Percentiles rank a stretch among this genome's conserved stretches.
These are phyloP conservation scores for Trilocha varians DNA, from an alignment of 2,888 invertebrate species.

Conservation along the genomic window DNA sequence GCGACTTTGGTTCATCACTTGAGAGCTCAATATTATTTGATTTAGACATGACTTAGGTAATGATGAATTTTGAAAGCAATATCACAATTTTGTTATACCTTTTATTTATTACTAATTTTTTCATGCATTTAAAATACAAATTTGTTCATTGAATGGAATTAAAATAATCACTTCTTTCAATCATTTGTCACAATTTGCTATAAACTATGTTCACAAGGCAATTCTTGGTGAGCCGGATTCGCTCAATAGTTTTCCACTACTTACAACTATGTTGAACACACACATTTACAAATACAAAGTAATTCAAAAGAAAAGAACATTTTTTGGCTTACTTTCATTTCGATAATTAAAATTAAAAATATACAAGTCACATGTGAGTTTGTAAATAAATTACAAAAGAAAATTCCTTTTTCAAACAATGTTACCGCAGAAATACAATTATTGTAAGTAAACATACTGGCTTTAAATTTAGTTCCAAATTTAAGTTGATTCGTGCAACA, in stretches of 20 bases:
- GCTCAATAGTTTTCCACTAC: conserved; percentile 51
- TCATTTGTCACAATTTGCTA: conserved; percentile 40
- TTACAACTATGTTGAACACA: conserved; percentile 62
- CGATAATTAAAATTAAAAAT: conserved; percentile 5
- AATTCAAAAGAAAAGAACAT: conserved; percentile 40
- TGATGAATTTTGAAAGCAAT: conserved; percentile 17
- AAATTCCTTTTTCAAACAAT: no score
- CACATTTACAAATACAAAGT: conserved; percentile 45
- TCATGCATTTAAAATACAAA: conserved; percentile 31
- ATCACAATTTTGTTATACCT: conserved; percentile 19
- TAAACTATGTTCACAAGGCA: conserved; percentile 42
- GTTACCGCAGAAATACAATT: no score
- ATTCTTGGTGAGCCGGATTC: conserved; percentile 30
- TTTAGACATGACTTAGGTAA: no score
- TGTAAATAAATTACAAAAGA: conserved; percentile 6
- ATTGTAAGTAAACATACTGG: background rate
- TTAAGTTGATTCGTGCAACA: background rate
- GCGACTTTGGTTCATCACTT: no score
- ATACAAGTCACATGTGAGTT: conserved; percentile 3
- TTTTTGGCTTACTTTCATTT: conserved; percentile 55
- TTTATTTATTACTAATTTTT: conserved; percentile 25
- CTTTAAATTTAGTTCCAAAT: background rate
- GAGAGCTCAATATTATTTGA: no score
- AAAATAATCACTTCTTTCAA: conserved; percentile 46
- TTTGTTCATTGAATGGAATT: conserved; percentile 64